Percentiles rank a stretch among this genome's conserved stretches.
These are phyloP conservation scores for Acleris laterana DNA, from an alignment of 2,888 invertebrate species.

Conservation along the genomic window DNA sequence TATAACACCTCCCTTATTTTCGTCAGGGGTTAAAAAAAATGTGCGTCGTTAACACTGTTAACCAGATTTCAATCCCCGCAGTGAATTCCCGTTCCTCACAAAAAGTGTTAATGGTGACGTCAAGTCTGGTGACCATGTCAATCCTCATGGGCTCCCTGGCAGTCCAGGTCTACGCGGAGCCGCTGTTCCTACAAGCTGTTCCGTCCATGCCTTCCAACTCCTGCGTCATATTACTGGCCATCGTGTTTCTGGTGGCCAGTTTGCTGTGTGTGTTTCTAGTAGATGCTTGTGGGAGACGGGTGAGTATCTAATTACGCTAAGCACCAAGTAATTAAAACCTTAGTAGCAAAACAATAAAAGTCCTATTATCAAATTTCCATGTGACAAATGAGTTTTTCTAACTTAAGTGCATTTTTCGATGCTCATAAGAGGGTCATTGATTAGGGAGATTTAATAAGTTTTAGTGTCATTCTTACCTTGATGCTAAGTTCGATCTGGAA, in stretches of 20 bases:
- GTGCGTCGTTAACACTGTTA: too few relatives aligned
- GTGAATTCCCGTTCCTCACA: slow-evolving; percentile 61
- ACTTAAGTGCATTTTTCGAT: too few relatives aligned
- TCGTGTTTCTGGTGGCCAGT: slow-evolving; percentile 37
- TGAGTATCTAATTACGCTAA: slow-evolving; percentile 16
- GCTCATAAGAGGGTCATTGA: too few relatives aligned
- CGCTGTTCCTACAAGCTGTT: slow-evolving; percentile 37
- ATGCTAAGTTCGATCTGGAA: too few relatives aligned
- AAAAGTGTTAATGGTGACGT: slow-evolving; percentile 47
- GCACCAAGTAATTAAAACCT: too few relatives aligned
- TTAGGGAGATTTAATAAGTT: too few relatives aligned
- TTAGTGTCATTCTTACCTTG: too few relatives aligned
- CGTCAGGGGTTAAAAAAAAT: too few relatives aligned
- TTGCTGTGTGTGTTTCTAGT: slow-evolving; percentile 33
- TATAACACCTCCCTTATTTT: too few relatives aligned
- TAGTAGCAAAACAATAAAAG: too few relatives aligned
- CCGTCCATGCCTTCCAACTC: slow-evolving; percentile 37
- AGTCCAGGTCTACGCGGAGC: slow-evolving; percentile 41
- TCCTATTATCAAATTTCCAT: too few relatives aligned
- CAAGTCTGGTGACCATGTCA: slow-evolving; percentile 33
- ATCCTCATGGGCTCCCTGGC: slow-evolving; percentile 39
- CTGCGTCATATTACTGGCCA: slow-evolving; percentile 39
- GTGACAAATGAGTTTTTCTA: too few relatives aligned
- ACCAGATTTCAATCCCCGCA: slow-evolving; percentile 37
- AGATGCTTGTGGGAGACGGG: slow-evolving; percentile 40